Base-by-base conservation (phyloP, 2,797 vertebrate species). In the Anguilla marmorata region DNA sequence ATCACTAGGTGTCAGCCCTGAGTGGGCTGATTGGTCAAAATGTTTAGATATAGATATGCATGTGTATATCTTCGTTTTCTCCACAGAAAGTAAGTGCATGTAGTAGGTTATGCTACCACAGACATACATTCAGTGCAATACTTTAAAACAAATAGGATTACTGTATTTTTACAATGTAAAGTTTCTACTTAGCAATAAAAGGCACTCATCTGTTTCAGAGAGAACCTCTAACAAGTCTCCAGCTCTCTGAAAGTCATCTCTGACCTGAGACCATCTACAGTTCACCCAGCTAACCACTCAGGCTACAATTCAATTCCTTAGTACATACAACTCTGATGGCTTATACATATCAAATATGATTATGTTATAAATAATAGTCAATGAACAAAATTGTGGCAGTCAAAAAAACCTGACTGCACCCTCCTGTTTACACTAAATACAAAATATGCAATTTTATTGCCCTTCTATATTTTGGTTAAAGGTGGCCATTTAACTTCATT, bases 1-100 rank as follows among this genome's bases (percentile, higher is more conserved):
- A 33, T 74, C 89, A 89, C 89, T 86, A 88, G 89, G 58, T 76
- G 87, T 89, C 85, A 60, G 83, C 69, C 66, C 33, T 74, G 82
- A 63, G 84, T 41, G 63, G 48, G 30, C 50, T 63, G 33, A 85
- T 30, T 63, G 50, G 69, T 72, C 87, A 88, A 54, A 85, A 52
- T 88, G 52, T 88, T 52, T 80, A 72, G 16, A 45, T 69, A 88
- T 74, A 63, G 24, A 85, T 85, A 85, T 33, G 72, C 50, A 60
- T 45, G 58, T 84, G 58, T 76, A n/a, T 41, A 54, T 85, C 54
- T 76, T 48, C 45, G 5, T 76, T 80, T 50, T 50, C 79, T 82
- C 45, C 41, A 88, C 54, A 58, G 82, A 50, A 48, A 85, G 30
- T 79, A 85, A 79, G 52, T 30, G 84, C 66, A 88, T 60, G 66